Base-by-base conservation (phyloP, 1,140 invertebrate species). In the Brachionus calyciflorus region DNA sequence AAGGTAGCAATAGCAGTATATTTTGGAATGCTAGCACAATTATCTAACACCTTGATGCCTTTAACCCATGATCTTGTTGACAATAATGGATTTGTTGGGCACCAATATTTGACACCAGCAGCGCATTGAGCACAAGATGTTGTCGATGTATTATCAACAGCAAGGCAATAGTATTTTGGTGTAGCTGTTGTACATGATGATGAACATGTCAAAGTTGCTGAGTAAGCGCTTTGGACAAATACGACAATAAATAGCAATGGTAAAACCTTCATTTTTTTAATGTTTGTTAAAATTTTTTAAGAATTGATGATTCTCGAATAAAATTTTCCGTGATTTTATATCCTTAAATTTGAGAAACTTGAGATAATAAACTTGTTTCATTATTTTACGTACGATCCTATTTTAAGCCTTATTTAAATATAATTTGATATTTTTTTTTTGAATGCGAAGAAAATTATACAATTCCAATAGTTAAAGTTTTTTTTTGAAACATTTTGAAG, bases 21-120 rank as follows among this genome's bases (percentile, higher is more conserved):
- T 26, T 12, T 44, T 44, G 60, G 60, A 65, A 65, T 65, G 19
- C 28, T 19, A 37, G 4, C 37, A 19, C 55, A 60, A 28, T 60
- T 60, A 30, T 60, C 55, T 17, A 60, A 60, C 3, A 60, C 55
- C 19, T 37, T 33, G 5, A 60, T 17, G 9, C 55, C 55, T 60
- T 60, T 60, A n/a, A 37, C 37, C 55, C 55, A 60, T 40, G 55
- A 60, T 60, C 55, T 60, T 60, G 55, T 60, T 17, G 55, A 60
- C n/a, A 60, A 60, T 3, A 60, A 17, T 19, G 55, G 55, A 17
- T 60, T 60, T 3, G 55, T 60, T 60, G 55, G 55, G 17, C 55
- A 60, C 55, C 55, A 60, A n/a, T 60, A 60, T 37, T 60, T 60
- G 2, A 60, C 55, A 41, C 55, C 55, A 19, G 55, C 55, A 40